A percentile compares a stretch with the other conserved stretches of the same genome.
These are phyloP conservation scores for Numida meleagris DNA, from an alignment of 2,113 vertebrate species.

Conservation along the genomic window DNA sequence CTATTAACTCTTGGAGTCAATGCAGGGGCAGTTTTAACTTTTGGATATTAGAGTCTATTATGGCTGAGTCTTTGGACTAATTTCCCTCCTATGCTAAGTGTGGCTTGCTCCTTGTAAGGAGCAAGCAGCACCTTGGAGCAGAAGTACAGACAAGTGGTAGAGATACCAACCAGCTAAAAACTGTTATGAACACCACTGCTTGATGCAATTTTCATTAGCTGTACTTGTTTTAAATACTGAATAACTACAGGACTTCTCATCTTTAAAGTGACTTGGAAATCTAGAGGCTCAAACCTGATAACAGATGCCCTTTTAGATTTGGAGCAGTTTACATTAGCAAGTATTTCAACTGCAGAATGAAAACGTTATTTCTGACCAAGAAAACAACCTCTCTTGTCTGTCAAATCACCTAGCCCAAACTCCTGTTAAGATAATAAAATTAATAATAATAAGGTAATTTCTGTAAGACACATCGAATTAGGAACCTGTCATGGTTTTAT, in stretches of 20 bases:
- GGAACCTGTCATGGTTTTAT: too few species aligned
- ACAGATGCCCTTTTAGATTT: not conserved
- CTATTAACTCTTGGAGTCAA: conserved; percentile 20
- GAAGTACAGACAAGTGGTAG: fast-evolving
- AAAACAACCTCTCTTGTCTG: not conserved
- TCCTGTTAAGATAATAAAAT: not conserved
- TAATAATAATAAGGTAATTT: not conserved
- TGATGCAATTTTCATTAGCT: conserved; percentile 30
- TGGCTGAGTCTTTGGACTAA: not conserved
- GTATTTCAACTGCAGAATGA: not conserved
- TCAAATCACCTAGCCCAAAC: not conserved
- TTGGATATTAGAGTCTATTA: not conserved
- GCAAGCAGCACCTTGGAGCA: not conserved
- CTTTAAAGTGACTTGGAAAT: not conserved
- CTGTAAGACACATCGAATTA: not conserved
- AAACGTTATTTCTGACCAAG: not conserved
- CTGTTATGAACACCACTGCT: not conserved
- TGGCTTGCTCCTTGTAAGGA: not conserved
- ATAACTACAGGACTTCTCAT: not conserved
- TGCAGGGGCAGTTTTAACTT: not conserved
- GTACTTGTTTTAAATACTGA: conserved; percentile 5
- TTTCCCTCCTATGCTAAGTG: fast-evolving
- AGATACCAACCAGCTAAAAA: not conserved
- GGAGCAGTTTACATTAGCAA: not conserved
- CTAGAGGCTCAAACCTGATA: not conserved